phyloP scores from a whole-genome alignment of 2,888 invertebrate genomes.

The Epirrhoe alternata region DNA sequence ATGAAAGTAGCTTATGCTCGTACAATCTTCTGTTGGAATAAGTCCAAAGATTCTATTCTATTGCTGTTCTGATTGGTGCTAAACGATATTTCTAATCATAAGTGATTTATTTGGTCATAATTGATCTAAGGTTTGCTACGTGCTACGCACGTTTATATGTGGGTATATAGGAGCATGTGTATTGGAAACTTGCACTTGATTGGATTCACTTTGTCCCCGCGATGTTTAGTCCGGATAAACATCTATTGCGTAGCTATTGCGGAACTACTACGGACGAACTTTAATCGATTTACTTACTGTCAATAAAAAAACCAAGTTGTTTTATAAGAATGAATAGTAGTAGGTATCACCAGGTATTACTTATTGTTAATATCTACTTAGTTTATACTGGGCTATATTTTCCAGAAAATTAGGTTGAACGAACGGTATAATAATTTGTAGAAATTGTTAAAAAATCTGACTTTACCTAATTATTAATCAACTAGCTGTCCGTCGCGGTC shows the following conservation, averaged over 20 bases:
- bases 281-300: conserved; percentile 5
- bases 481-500: no score
- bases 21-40: conserved; percentile 22
- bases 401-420: no score
- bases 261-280: conserved; percentile 16
- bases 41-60: conserved; percentile 20
- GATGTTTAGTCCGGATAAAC: conserved; percentile 42
- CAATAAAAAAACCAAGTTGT: no score
- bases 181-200: conserved; percentile 68
- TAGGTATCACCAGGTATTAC: no score
- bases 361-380: no score
- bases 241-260: conserved; percentile 40
- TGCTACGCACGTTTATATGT: neutral
- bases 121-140: conserved; percentile 1
- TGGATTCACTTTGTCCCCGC: conserved; percentile 66
- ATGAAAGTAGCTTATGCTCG: conserved; percentile 15
- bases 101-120: conserved; percentile 7
- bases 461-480: no score
- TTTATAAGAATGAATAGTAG: no score
- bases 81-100: conserved; percentile 9
- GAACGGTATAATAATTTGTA: no score
- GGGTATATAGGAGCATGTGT: conserved; percentile 41
- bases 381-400: no score
- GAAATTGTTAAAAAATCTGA: no score
- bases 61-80: conserved; percentile 11